Base-by-base conservation (phyloP, 2,113 vertebrate species). In the Scartelaos histophorus region DNA sequence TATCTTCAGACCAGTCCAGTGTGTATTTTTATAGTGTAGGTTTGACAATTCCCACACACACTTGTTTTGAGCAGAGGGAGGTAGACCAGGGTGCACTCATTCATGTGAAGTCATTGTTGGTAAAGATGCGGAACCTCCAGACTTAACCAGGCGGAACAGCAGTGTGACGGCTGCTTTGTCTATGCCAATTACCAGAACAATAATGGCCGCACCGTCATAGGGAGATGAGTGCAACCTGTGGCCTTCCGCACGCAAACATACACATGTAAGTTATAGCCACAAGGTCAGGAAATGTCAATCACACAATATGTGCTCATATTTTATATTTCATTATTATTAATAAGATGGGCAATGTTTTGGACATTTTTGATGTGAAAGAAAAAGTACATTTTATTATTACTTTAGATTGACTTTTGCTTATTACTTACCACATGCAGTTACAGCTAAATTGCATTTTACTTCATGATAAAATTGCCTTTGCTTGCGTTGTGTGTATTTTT, bases 111-210 rank as follows among this genome's bases (percentile, higher is more conserved):
- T 90, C 82, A 91, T 92, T 92, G 89, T 91, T 79, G 66, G 84
- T 75, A 86, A 89, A 92, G 84, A 89, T 86, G 90, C 82, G 82
- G 73, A 92, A 88, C 89, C 90, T 90, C 75, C 82, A 82, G 85
- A 85, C 79, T 88, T 90, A 91, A 90, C 79, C 84, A 89, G 88
- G 82, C 85, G 74, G 87, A 87, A 80, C 87, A 83, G 81, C 84
- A 72, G 86, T 85, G 89, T 91, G 91, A 91, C 85, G 38, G 84
- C 56, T 81, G 84, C 84, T 90, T 91, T 90, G 91, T 92, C 90
- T 90, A 84, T 57, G 67, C 69, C 89, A 90, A 90, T 90, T 91
- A 91, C 81, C 45, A 15, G 69, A 89, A 90, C 89, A 91, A 90
- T 90, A 85, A 79, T 80, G 78, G 70, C 74, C 74, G 73, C 46